Evolutionary conservation across 2,888 invertebrate genomes (phyloP).

Genomic region (Drosophila differens): DNA sequence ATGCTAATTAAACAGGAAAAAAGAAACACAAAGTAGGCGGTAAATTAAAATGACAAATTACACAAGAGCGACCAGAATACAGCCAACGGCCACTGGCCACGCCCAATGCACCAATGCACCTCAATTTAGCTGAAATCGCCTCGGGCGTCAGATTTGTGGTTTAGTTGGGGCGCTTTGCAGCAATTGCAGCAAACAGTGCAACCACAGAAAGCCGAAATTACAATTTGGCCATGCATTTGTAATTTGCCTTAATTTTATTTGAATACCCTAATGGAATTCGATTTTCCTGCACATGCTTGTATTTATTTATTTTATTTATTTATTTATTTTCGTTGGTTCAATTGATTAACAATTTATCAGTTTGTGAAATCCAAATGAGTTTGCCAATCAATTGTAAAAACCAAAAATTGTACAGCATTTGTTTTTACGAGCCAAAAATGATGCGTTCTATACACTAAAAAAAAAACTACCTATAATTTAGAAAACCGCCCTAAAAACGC

Average conservation of each 20-base stretch:
- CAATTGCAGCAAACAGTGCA: constrained; percentile 18
- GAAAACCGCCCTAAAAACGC: neutral
- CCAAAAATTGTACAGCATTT: neutral
- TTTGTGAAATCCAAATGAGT: constrained; percentile 1
- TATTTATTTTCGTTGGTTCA: constrained; percentile 20
- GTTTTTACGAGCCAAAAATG: neutral
- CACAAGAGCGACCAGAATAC: constrained; percentile 37
- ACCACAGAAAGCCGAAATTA: constrained; percentile 51
- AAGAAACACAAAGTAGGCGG: constrained; percentile 47
- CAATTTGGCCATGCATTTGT: constrained; percentile 52
- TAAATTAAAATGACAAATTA: constrained; percentile 70
- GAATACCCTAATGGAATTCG: constrained; percentile 51
- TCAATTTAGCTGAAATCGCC: constrained; percentile 3
- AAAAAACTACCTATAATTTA: neutral
- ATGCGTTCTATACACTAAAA: neutral
- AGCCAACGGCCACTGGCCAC: constrained; percentile 7
- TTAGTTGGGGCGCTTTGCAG: neutral
- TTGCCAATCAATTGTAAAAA: neutral
- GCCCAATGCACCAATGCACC: constrained; percentile 1
- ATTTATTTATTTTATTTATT: constrained; percentile 20
- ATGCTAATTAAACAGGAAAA: constrained; percentile 67
- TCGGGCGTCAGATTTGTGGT: constrained; percentile 12
- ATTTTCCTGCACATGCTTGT: constrained; percentile 30
- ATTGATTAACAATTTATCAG: constrained; percentile 48
- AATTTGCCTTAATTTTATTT: constrained; percentile 55